Evolutionary conservation across 2,888 invertebrate genomes (phyloP).

Genomic region (Campoletis raptor): DNA sequence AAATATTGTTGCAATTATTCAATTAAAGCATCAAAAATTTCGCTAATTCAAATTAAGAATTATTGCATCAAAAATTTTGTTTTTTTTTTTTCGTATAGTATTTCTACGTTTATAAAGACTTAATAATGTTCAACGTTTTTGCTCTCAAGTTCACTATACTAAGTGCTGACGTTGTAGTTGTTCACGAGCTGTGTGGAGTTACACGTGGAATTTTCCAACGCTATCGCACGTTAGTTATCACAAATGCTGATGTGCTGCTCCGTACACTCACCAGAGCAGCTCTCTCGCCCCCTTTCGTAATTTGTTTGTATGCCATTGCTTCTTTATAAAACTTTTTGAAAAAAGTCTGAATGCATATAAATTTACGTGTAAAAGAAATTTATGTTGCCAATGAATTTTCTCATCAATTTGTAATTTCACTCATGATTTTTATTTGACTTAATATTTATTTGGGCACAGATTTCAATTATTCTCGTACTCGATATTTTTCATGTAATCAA

Average conservation of each 20-base stretch:
- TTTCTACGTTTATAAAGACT: not conserved
- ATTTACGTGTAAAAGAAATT: not conserved
- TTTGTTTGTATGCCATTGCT: slow-evolving; percentile 35
- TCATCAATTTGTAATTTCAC: not conserved
- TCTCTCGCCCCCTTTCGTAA: slow-evolving; percentile 34
- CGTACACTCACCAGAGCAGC: slow-evolving; percentile 13
- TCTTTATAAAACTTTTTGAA: not conserved
- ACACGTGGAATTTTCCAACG: slow-evolving; percentile 74
- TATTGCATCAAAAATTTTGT: not conserved
- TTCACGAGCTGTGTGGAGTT: slow-evolving; percentile 8
- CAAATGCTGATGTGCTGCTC: slow-evolving; percentile 51
- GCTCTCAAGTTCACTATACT: slow-evolving; percentile 18
- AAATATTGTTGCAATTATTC: not conserved
- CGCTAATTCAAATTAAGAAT: too few species aligned
- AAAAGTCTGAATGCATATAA: not conserved
- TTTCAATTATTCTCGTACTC: not conserved
- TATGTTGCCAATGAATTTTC: not conserved
- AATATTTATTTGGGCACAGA: not conserved
- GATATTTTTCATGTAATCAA: not conserved
- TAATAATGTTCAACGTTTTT: not conserved
- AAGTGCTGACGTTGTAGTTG: slow-evolving; percentile 23
- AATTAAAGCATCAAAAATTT: not conserved
- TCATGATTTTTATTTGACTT: not conserved
- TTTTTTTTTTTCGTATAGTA: not conserved
- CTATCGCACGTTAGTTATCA: slow-evolving; percentile 65